Conservation (phyloP, 2,888 invertebrate genomes). For the Brassicogethes aeneus region DNA sequence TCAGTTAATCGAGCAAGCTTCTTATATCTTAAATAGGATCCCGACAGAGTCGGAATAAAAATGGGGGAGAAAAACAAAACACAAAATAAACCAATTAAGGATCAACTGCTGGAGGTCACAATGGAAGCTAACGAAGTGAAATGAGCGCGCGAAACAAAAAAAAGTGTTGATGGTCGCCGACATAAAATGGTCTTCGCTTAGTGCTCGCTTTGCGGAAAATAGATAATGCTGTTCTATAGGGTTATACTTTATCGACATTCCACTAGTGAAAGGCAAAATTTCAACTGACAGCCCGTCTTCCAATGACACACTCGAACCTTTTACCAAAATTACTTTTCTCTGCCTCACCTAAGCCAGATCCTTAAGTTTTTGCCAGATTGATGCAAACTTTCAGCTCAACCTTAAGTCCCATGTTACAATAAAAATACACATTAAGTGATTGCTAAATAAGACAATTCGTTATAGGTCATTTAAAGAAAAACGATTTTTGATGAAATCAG, state of each 20-base stretch:
- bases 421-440: not conserved
- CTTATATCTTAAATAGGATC: not conserved
- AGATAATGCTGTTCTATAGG: slow-evolving; percentile 27
- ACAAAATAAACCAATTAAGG: slow-evolving; percentile 13
- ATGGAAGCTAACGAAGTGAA: slow-evolving; percentile 17
- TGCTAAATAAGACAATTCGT: too few relatives aligned
- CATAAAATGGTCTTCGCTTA: slow-evolving; percentile 22
- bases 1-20: not conserved
- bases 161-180: slow-evolving; percentile 11
- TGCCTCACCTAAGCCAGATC: slow-evolving; percentile 26
- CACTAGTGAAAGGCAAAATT: slow-evolving; percentile 33
- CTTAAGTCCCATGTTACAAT: slow-evolving; percentile 4
- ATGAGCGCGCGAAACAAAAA: slow-evolving; percentile 13
- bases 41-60: not conserved
- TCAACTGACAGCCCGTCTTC: slow-evolving; percentile 33
- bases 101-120: slow-evolving; percentile 14
- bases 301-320: slow-evolving; percentile 30
- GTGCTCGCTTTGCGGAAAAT: slow-evolving; percentile 32
- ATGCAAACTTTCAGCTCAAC: slow-evolving; percentile 12
- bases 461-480: too few relatives aligned
- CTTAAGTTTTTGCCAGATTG: slow-evolving; percentile 18
- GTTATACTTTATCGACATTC: slow-evolving; percentile 22
- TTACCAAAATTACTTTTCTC: slow-evolving; percentile 34
- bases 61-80: not conserved
- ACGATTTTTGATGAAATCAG: too few relatives aligned